Percentiles rank a stretch among this genome's conserved stretches.
phyloP scores from a whole-genome alignment of 2,113 vertebrate genomes.

The Casuarius casuarius region DNA sequence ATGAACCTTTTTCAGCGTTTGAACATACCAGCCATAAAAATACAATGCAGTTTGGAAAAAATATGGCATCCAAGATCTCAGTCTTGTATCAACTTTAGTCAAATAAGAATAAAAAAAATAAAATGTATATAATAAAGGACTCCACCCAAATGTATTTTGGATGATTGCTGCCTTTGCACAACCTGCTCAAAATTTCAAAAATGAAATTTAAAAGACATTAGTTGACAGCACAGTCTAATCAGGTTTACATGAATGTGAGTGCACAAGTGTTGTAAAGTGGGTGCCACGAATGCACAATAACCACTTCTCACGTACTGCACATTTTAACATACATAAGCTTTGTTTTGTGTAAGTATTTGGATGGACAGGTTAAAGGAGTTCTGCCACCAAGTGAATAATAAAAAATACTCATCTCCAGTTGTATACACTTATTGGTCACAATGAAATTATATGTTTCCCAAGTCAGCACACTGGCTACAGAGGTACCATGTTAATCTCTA shows the following conservation, averaged over 20 bases:
- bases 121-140: slow-evolving; percentile 34
- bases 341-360: background rate
- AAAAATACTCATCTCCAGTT: background rate
- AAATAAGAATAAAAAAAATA: slow-evolving; percentile 29
- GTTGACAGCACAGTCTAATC: background rate
- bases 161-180: slow-evolving; percentile 31
- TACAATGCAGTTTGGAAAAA: slow-evolving; percentile 24
- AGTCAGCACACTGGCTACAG: background rate
- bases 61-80: background rate
- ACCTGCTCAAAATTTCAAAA: slow-evolving; percentile 61
- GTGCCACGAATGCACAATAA: slow-evolving; percentile 40
- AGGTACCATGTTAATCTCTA: background rate
- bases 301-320: background rate
- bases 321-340: slow-evolving; percentile 1
- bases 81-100: background rate
- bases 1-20: slow-evolving; percentile 41
- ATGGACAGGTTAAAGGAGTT: slow-evolving; percentile 10
- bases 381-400: background rate
- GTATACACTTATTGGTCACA: background rate
- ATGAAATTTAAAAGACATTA: slow-evolving; percentile 44
- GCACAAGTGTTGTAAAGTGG: background rate
- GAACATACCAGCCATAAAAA: slow-evolving; percentile 45
- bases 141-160: slow-evolving; percentile 57
- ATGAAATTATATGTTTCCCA: background rate
- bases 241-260: slow-evolving; percentile 15